Base-by-base conservation (phyloP, 2,888 invertebrate species). In the Leucophenga maculata region DNA sequence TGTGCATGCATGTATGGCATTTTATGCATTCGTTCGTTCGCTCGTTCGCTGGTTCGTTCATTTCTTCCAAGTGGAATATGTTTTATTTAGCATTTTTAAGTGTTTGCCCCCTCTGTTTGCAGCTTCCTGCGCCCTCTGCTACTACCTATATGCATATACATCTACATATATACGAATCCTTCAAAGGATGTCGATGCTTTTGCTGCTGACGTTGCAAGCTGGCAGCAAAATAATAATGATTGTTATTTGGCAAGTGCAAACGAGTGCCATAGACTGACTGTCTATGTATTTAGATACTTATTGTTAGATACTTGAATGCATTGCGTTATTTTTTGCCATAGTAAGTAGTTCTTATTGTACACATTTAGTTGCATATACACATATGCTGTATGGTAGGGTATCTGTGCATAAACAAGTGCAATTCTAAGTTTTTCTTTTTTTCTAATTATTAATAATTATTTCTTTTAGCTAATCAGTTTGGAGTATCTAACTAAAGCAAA, bases 21-120 rank as follows among this genome's bases (percentile, higher is more conserved):
- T 44, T 60, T 60, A 6, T 60, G n/a, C 50, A 16, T 50, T 60
- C 39, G 31, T 31, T 4, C 39, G 20, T 62, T n/a, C 62, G 46
- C 16, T 50, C 44, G 18, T 76, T 80, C 75, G n/a, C n/a, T n/a
- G n/a, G n/a, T n/a, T n/a, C n/a, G 20, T 62, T n/a, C 62, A 62
- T 39, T 50, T 60, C 39, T 76, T 80, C 75, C 77, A 82, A 80
- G 80, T 80, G 83, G 80, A 80, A 80, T 80, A 80, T 82, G 80
- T 80, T 80, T 80, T 80, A 80, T 80, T 80, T 80, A 80, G 80
- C 80, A 80, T 80, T 80, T 80, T 80, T 82, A 80, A 80, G 80
- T 80, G 80, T 80, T 82, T 80, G 81, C 82, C 67, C 55, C 68
- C 55, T 16, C 8, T 20, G 20, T 62, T 68, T n/a, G n/a, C 48